Conservation (phyloP, 2,888 invertebrate species). For the Nephrotoma guestfalica region DNA sequence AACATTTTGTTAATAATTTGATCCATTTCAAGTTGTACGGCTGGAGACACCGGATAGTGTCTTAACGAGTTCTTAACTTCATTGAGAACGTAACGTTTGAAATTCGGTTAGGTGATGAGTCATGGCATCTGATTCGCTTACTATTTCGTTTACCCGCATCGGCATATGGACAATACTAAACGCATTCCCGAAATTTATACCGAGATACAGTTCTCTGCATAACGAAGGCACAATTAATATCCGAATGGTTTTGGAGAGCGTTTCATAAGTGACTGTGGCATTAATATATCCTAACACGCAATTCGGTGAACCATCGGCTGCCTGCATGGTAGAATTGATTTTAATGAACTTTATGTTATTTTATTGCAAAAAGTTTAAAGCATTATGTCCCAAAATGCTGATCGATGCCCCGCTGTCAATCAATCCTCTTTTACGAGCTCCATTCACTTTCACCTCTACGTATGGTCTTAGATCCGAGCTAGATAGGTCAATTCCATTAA, state of each 20-base stretch:
- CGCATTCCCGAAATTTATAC: background rate
- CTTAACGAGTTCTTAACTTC: background rate
- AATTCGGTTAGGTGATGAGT: background rate
- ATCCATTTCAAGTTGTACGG: constrained; percentile 14
- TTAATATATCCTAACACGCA: background rate
- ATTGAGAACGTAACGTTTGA: background rate
- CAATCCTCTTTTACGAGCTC: constrained; percentile 5
- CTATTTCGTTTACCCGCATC: background rate
- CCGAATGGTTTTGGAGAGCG: background rate
- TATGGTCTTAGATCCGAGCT: constrained; percentile 1
- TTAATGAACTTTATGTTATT: background rate
- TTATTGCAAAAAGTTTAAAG: background rate
- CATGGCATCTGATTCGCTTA: background rate
- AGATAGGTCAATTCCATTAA: background rate
- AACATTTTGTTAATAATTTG: constrained; percentile 14
- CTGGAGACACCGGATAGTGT: constrained; percentile 17
- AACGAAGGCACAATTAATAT: background rate
- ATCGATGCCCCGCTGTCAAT: constrained; percentile 9
- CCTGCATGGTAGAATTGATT: background rate
- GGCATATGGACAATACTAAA: background rate
- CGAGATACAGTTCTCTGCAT: background rate
- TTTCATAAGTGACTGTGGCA: background rate
- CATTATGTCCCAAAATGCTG: constrained; percentile 5
- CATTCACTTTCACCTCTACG: constrained; percentile 6
- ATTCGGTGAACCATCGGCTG: background rate